Base-by-base conservation (phyloP, 1,140 invertebrate species). In the Stenopsyche tienmushanensis region DNA sequence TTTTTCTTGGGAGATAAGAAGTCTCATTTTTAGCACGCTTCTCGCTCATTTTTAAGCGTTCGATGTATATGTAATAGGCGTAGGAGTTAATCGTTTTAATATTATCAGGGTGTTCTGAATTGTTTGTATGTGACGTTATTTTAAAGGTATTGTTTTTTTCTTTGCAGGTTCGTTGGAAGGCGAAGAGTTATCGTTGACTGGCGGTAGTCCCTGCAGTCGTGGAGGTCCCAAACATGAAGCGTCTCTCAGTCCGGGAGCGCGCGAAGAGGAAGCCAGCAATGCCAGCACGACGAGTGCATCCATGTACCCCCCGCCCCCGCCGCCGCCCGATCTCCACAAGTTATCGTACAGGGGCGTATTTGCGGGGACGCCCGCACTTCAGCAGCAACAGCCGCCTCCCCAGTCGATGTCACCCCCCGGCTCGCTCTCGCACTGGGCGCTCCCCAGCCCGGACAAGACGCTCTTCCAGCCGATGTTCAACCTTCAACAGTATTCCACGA, bases 111-210 rank as follows among this genome's bases (percentile, higher is more conserved):
- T n/a, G n/a, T n/a, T n/a, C n/a, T n/a, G n/a, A 39, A n/a, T 39
- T 39, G 34, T 39, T 39, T 39, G 7, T 39, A 39, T 39, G 7
- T n/a, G 7, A n/a, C 34, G n/a, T 39, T 47, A 18, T 20, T 47
- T 20, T 15, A 47, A 34, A 7, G 17, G 17, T 57, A 20, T 25
- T 54, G 8, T 41, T 73, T 67, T 72, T 55, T 64, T 73, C 62
- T 73, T 83, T 86, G 13, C 81, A 92, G 90, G 90, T 78, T 86
- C 86, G 64, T 82, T 92, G 76, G 86, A 90, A 71, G 86, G 87
- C 41, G 88, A 90, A 73, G 89, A 91, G 73, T 78, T 91, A 21
- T 89, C 88, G 0, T 77, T 89, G 73, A 84, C 83, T 62, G 75
- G 75, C 29, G 72, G 42, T 73, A 80, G 67, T 73, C 75, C 69